phyloP scores from a whole-genome alignment of 37 sponge, comb jelly and placozoan genomes.

The Agelas oroides region DNA sequence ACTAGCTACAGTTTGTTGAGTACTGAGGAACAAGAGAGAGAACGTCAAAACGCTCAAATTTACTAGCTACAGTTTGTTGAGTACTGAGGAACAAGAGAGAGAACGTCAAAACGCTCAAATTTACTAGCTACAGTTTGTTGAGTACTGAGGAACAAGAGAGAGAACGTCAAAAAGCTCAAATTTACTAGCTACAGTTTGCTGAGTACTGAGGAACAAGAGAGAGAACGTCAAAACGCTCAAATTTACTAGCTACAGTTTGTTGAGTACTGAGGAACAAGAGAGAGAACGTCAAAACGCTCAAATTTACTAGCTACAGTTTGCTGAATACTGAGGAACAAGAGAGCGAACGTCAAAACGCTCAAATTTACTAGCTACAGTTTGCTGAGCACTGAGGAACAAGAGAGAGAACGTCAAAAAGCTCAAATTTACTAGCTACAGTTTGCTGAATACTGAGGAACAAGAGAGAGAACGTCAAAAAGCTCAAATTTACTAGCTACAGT shows the following conservation, averaged over 20 bases:
- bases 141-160: conserved; percentile 42
- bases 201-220: conserved; percentile 43
- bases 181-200: not conserved
- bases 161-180: not conserved
- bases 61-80: not conserved
- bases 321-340: conserved; percentile 41
- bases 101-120: not conserved
- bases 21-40: conserved; percentile 38
- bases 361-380: not conserved
- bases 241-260: not conserved
- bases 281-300: not conserved
- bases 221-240: not conserved
- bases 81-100: conserved; percentile 40
- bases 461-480: not conserved
- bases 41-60: not conserved
- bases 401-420: not conserved
- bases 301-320: not conserved
- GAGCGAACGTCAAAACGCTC: not conserved
- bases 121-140: not conserved
- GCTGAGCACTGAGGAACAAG: conserved; percentile 39
- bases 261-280: conserved; percentile 43
- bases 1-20: not conserved
- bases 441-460: conserved; percentile 39
- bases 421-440: not conserved
- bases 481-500: not conserved